phyloP scores from a whole-genome alignment of 2,888 invertebrate genomes.

The Taphrorychus bicolor region DNA sequence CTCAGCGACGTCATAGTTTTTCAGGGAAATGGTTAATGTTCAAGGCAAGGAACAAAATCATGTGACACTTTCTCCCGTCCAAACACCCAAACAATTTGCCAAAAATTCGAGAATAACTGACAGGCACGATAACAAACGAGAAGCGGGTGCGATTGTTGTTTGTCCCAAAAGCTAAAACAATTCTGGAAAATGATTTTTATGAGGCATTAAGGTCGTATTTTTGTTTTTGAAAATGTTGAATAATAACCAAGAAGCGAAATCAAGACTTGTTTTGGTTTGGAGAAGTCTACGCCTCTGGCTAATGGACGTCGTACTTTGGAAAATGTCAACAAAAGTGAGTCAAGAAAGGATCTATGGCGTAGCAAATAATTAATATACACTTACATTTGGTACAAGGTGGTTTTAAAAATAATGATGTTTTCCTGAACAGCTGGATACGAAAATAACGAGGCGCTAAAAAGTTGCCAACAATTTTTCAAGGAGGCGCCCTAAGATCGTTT shows the following conservation, averaged over 20 bases:
- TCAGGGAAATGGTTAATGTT: conserved; percentile 10
- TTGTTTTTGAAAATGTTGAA: too few relatives aligned
- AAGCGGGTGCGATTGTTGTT: too few relatives aligned
- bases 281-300: neutral
- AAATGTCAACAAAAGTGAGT: neutral
- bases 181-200: too few relatives aligned
- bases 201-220: too few relatives aligned
- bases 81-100: conserved; percentile 11
- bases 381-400: conserved; percentile 17
- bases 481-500: too few relatives aligned
- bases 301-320: neutral
- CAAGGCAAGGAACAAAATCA: too few relatives aligned
- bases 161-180: too few relatives aligned
- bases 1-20: conserved; percentile 11
- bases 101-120: neutral
- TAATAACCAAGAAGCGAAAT: too few relatives aligned
- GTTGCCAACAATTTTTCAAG: too few relatives aligned
- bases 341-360: conserved; percentile 14
- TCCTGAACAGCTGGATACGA: neutral
- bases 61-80: conserved; percentile 9
- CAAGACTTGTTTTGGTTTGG: too few relatives aligned
- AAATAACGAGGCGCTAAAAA: conserved; percentile 7
- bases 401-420: conserved; percentile 19
- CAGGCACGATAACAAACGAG: too few relatives aligned
- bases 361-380: conserved; percentile 1